Conservation (phyloP, 2,113 vertebrate species). For the Empidonax traillii region DNA sequence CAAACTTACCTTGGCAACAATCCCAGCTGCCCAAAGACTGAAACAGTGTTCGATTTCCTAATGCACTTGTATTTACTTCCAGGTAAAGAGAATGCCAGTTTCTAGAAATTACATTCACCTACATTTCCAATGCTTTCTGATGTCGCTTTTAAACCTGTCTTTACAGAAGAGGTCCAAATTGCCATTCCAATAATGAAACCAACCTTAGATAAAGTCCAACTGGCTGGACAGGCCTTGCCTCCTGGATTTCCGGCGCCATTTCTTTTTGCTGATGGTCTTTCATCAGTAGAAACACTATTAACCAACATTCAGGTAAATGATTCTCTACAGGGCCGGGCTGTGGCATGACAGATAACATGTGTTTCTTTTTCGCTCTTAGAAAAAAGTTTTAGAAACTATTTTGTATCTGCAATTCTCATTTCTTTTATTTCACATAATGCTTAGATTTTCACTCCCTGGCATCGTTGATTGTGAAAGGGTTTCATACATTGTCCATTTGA, state of each 20-base stretch:
- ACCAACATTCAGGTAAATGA: conserved; percentile 94
- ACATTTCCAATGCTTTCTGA: background rate
- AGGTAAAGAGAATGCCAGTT: background rate
- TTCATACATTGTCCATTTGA: background rate
- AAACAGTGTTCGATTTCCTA: background rate
- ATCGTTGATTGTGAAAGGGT: background rate
- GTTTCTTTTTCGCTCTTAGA: background rate
- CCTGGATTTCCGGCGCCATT: conserved; percentile 89
- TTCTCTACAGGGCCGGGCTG: background rate
- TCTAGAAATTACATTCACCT: background rate
- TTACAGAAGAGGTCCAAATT: conserved; percentile 84
- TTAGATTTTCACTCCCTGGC: background rate
- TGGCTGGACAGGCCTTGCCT: conserved; percentile 82
- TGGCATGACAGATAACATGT: background rate
- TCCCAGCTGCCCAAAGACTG: background rate
- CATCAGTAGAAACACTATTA: conserved; percentile 93
- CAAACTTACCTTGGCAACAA: background rate
- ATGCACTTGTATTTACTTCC: background rate
- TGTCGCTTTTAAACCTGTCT: conserved; percentile 46
- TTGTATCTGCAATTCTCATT: background rate
- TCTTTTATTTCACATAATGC: background rate
- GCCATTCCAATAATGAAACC: conserved; percentile 86
- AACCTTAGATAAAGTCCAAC: conserved; percentile 84
- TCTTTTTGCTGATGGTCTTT: conserved; percentile 90
- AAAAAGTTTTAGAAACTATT: background rate